A percentile compares a stretch with the other conserved stretches of the same genome.
phyloP scores from a whole-genome alignment of 2,113 vertebrate species.

The Apodemus sylvaticus region DNA sequence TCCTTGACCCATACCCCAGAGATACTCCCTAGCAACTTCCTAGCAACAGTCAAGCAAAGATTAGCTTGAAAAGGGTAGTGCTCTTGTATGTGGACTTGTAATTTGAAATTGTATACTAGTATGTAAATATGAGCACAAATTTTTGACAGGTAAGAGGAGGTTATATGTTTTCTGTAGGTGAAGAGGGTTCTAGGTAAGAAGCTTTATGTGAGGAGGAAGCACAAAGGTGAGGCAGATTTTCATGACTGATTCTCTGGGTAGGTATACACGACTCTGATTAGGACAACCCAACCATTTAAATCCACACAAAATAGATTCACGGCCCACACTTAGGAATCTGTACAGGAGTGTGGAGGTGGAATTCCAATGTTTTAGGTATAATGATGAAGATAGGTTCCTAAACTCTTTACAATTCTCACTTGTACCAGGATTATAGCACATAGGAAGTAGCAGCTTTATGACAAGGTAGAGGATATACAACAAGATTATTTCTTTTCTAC shows the following conservation, averaged over 20 bases:
- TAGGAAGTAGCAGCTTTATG: not conserved
- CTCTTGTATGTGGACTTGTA: not conserved
- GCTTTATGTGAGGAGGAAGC: not conserved
- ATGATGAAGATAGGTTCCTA: not conserved
- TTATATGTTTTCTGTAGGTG: not conserved
- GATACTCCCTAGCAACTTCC: too few relatives aligned
- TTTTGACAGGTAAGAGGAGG: not conserved
- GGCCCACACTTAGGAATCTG: not conserved
- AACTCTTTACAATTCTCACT: not conserved
- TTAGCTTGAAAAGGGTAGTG: not conserved
- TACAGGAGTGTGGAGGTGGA: not conserved
- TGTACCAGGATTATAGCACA: not conserved
- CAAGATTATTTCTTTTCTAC: not conserved
- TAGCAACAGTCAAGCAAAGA: too few relatives aligned
- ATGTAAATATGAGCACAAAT: not conserved
- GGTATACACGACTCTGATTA: not conserved
- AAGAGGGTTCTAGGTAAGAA: fast-evolving
- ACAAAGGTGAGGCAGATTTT: not conserved
- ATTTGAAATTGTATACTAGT: not conserved
- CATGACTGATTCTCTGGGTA: not conserved
- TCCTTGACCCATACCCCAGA: too few relatives aligned
- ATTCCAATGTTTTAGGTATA: not conserved
- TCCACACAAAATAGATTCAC: not conserved
- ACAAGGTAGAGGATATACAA: not conserved
- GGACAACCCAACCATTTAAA: not conserved